Conservation (phyloP, 2,113 vertebrate genomes). For the Pteronura brasiliensis region DNA sequence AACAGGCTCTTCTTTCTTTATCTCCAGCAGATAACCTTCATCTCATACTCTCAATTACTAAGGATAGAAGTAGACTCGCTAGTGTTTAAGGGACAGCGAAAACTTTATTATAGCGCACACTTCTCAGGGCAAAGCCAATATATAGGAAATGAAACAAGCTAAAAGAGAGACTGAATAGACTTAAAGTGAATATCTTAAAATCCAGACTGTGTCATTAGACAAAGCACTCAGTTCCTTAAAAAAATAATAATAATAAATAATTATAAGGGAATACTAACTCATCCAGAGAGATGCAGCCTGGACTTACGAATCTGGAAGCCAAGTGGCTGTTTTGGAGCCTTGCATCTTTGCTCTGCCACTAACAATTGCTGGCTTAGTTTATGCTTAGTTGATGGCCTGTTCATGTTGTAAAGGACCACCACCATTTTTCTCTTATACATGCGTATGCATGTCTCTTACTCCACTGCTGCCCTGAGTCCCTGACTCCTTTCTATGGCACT, state of each 20-base stretch:
- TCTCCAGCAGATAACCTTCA: background rate
- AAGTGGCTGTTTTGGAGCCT: background rate
- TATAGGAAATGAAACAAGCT: background rate
- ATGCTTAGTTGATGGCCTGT: background rate
- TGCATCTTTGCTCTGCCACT: background rate
- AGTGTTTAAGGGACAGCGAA: background rate
- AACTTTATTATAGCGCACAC: background rate
- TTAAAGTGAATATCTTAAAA: conserved; percentile 4
- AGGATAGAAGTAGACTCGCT: background rate
- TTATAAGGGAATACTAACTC: conserved; percentile 1
- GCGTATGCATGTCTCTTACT: background rate
- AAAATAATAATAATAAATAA: background rate
- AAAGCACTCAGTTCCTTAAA: conserved; percentile 13
- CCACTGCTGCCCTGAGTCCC: background rate
- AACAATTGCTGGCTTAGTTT: background rate
- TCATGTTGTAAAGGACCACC: background rate
- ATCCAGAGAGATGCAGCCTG: background rate
- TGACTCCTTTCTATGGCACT: background rate
- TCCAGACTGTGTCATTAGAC: background rate
- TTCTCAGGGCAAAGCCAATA: conserved; percentile 21
- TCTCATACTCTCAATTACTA: background rate
- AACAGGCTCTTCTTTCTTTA: background rate
- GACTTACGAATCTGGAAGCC: background rate
- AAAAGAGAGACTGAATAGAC: background rate
- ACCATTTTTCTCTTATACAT: background rate